Base-by-base conservation (phyloP, 1,140 invertebrate species). In the Dreissena rostriformis region DNA sequence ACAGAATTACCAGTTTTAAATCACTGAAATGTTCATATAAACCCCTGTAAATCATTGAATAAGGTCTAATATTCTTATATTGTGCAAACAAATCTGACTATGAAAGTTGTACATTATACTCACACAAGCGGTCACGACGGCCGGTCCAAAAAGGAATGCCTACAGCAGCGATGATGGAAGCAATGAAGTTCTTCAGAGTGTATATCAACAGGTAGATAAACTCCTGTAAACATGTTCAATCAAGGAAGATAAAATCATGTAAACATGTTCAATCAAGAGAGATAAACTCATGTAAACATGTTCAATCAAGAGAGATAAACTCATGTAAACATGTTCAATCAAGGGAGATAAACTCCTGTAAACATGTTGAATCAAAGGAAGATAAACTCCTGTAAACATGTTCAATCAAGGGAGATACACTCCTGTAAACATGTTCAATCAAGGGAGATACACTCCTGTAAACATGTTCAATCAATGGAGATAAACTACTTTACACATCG, bases 271-370 rank as follows among this genome's bases (percentile, higher is more conserved):
- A 39, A 81, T 12, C 26, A 81, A 63, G 15, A 72, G 28, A 81
- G 10, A 81, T 73, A 52, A 81, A 24, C 29, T 81, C 79, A 68
- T 81, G 70, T 52, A 81, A 63, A 39, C 39, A 39, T 39, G 8
- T 39, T 39, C 39, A 39, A 81, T 12, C 26, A 81, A 63, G 15
- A 72, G 28, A 81, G 10, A 81, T 73, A 52, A 81, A 24, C 29
- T 81, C 79, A 68, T 81, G 70, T 52, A 81, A 63, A 39, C 39
- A 39, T 39, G 8, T 39, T 39, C 39, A 39, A 39, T 8, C n/a
- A n/a, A 72, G 28, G 70, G 63, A 81, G 10, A 81, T 73, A 52
- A 81, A 24, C 29, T 81, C 79, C 79, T 81, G 70, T 52, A 81
- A 63, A 39, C 39, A 39, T 39, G 8, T 39, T 39, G 4, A 39